Conservation (phyloP, 2,113 vertebrate genomes). For the Piprites chloris region DNA sequence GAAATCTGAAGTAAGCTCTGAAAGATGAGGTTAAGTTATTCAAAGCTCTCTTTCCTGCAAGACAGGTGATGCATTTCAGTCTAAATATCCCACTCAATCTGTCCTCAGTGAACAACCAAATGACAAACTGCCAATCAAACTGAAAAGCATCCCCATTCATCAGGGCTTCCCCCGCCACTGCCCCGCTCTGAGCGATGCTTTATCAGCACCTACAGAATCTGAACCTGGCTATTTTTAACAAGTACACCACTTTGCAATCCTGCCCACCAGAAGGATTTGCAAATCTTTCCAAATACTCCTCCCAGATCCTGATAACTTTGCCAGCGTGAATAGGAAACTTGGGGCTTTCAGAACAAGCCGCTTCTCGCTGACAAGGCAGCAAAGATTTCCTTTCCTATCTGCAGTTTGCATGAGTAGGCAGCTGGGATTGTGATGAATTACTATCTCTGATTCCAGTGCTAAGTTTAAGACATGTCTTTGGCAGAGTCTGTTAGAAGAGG, state of each 20-base stretch:
- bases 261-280: slow-evolving; percentile 48
- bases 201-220: slow-evolving; percentile 29
- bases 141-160: background rate
- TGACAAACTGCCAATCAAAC: slow-evolving; percentile 16
- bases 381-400: slow-evolving; percentile 38
- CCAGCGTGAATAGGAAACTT: slow-evolving; percentile 13
- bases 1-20: background rate
- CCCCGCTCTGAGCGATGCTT: background rate
- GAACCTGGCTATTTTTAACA: slow-evolving; percentile 16
- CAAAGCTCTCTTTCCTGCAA: background rate
- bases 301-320: slow-evolving; percentile 4
- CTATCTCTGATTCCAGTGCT: slow-evolving; percentile 20
- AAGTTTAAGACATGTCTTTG: slow-evolving; percentile 28
- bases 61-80: slow-evolving; percentile 14
- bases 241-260: background rate
- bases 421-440: slow-evolving; percentile 53
- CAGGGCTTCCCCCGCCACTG: background rate
- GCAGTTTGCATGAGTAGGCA: slow-evolving; percentile 45
- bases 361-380: background rate
- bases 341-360: background rate
- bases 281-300: slow-evolving; percentile 16
- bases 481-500: background rate
- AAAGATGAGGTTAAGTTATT: background rate
- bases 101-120: background rate
- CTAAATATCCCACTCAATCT: background rate